Base-by-base conservation (phyloP, 2,888 invertebrate species). In the Periphyllus acericola region DNA sequence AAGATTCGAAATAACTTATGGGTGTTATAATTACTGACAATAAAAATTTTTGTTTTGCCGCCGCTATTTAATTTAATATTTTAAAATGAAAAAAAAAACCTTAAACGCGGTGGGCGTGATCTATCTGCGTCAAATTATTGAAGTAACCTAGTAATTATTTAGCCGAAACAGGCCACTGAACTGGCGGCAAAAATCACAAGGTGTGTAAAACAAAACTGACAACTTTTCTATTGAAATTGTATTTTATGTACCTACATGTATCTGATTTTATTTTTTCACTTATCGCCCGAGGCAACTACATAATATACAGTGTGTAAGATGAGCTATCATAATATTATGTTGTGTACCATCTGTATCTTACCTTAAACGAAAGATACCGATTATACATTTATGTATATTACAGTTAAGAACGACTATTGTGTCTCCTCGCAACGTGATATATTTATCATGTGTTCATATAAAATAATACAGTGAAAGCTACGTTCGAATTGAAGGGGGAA, bases 121-220 rank as follows among this genome's bases (percentile, higher is more conserved):
- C n/a, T 76, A 78, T 66, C 68, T 29, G 19, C 55, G 55, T 86
- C 78, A 87, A 87, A 87, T 66, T 46, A 81, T 81, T 81, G 19
- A 46, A 72, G 81, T 81, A 81, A 81, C 66, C 80, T 34, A 87
- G 87, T 87, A 87, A 87, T 87, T 87, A 87, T 75, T 25, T 46
- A 75, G 46, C 80, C 66, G 46, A 87, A 87, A 81, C 80, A 46
- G 80, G 87, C 80, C 87, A 87, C 81, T 66, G 72, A 80, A 87
- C 72, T 66, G 74, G 87, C 87, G 80, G 87, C 80, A 74, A 87
- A 80, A 87, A 87, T 80, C 79, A 86, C 84, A 85, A 78, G 68
- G 76, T 78, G 76, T 78, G 46, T 40, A 34, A 76, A 85, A 85
- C 76, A 85, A 68, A 85, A 78, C 84, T 68, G 76, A 78, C 66